Percentiles rank a stretch among this genome's conserved stretches.
phyloP scores from a whole-genome alignment of 2,797 vertebrate genomes.

The Onychomys arenicola region DNA sequence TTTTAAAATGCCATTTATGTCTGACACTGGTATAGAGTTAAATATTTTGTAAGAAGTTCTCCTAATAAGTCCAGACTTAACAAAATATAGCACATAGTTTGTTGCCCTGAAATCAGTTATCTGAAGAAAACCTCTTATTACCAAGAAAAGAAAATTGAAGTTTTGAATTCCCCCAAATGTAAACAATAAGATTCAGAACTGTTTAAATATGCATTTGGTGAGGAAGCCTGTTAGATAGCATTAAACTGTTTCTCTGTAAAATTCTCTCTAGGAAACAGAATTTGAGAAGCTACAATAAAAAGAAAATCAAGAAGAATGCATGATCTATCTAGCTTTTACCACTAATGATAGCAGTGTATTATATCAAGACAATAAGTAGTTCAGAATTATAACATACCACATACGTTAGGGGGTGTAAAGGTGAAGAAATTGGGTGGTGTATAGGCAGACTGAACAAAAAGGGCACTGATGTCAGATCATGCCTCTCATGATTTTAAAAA shows the following conservation, averaged over 20 bases:
- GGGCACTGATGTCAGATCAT: neutral
- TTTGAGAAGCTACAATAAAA: neutral
- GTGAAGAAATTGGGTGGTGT: neutral
- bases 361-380: neutral
- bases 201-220: neutral
- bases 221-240: neutral
- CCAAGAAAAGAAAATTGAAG: constrained; percentile 37
- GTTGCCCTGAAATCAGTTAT: constrained; percentile 11
- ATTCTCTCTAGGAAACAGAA: neutral
- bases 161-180: neutral
- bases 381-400: neutral
- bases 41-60: constrained; percentile 48
- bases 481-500: neutral
- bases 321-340: neutral
- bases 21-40: neutral
- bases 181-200: neutral
- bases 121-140: constrained; percentile 13
- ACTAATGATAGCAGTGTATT: neutral
- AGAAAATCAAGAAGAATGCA: neutral
- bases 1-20: constrained; percentile 8
- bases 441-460: neutral
- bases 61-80: neutral
- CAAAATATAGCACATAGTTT: constrained; percentile 7
- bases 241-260: neutral
- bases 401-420: neutral